Evolutionary conservation across 1,140 invertebrate genomes (phyloP).

Genomic region (Drosophila kikkawai): DNA sequence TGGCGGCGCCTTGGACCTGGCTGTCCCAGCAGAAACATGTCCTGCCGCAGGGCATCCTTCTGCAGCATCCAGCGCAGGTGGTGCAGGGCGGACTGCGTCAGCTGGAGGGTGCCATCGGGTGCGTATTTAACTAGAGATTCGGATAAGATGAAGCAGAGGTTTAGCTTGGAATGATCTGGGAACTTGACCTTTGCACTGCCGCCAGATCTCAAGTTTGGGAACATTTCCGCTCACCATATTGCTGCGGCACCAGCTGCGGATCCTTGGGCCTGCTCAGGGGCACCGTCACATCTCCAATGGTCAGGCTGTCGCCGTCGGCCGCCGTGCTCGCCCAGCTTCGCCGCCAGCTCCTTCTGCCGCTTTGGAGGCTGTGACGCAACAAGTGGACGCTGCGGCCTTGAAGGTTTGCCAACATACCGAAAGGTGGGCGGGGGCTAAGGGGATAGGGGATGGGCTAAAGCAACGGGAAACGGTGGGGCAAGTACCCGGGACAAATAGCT

Average conservation of each 20-base stretch:
- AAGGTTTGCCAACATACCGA: slow-evolving; percentile 38
- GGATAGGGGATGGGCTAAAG: neutral
- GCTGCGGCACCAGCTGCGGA: slow-evolving; percentile 92
- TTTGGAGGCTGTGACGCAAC: slow-evolving; percentile 58
- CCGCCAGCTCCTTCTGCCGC: slow-evolving; percentile 9
- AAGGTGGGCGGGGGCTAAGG: neutral
- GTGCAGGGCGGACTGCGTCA: slow-evolving; percentile 91
- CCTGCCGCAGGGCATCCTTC: slow-evolving; percentile 96
- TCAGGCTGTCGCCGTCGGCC: slow-evolving; percentile 85
- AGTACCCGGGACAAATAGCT: neutral
- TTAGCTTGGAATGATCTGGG: neutral
- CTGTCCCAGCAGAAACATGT: slow-evolving; percentile 97
- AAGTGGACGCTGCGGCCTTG: slow-evolving; percentile 29
- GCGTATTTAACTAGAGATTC: slow-evolving; percentile 85
- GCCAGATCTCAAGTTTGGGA: slow-evolving; percentile 4
- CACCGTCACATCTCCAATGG: slow-evolving; percentile 91
- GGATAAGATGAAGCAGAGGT: neutral
- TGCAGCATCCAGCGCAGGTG: slow-evolving; percentile 97
- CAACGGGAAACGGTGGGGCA: neutral
- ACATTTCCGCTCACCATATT: slow-evolving; percentile 88
- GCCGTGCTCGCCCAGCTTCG: slow-evolving; percentile 29
- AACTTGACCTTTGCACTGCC: slow-evolving; percentile 48
- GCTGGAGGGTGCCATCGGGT: slow-evolving; percentile 84
- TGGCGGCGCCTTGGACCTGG: slow-evolving; percentile 91
- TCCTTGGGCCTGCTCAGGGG: slow-evolving; percentile 88